Percentiles rank a stretch among this genome's conserved stretches.
These are phyloP conservation scores for Drosophila antonietae DNA, from an alignment of 2,888 invertebrate species.

Conservation along the genomic window DNA sequence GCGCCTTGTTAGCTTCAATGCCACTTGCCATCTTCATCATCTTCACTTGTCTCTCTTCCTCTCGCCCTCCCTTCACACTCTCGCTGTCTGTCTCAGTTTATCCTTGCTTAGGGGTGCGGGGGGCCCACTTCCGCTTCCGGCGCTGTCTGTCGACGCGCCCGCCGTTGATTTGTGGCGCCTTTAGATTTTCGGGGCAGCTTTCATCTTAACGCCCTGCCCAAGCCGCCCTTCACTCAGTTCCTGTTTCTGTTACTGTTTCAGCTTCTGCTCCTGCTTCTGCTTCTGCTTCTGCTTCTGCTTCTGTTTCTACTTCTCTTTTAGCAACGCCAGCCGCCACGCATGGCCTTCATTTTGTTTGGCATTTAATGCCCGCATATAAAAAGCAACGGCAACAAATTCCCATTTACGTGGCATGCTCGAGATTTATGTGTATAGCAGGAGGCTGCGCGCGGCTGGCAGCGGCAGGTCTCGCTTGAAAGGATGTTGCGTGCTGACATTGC, in stretches of 20 bases:
- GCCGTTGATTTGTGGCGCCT: constrained; percentile 72
- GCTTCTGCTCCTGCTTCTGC: neutral
- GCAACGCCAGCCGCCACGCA: neutral
- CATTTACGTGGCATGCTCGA: constrained; percentile 67
- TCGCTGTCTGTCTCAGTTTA: neutral
- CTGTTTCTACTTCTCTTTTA: neutral
- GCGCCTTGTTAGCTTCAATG: constrained; percentile 62
- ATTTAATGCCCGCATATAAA: constrained; percentile 65
- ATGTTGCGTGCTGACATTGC: constrained; percentile 68
- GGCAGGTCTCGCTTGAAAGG: constrained; percentile 42
- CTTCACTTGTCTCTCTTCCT: constrained; percentile 16
- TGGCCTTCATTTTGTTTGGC: constrained; percentile 58
- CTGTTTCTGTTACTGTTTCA: neutral
- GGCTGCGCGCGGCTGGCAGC: neutral
- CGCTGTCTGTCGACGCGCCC: constrained; percentile 54
- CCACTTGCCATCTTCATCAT: constrained; percentile 48
- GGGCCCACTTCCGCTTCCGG: constrained; percentile 72
- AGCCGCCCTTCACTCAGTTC: neutral
- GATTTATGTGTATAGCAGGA: constrained; percentile 58
- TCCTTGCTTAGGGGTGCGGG: neutral
- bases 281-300: neutral
- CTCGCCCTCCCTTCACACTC: neutral
- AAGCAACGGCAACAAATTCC: constrained; percentile 69
- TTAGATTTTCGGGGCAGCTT: constrained; percentile 45
- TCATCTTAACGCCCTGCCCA: constrained; percentile 20